Evolutionary conservation across 2,797 vertebrate genomes (phyloP).

Genomic region (Macropus fuliginosus): DNA sequence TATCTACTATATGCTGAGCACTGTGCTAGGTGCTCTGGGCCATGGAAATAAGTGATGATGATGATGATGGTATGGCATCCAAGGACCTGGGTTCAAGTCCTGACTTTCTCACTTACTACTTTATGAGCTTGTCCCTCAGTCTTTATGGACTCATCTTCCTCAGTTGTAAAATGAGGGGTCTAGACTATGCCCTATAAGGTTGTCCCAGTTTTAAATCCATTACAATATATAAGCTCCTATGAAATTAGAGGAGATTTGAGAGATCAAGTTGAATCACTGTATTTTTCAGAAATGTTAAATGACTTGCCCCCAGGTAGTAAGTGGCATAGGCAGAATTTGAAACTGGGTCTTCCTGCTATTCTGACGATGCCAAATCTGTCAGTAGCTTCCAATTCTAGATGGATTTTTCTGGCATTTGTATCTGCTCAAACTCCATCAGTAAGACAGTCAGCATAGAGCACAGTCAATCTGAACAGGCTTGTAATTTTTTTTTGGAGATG

Average conservation of each 20-base stretch:
- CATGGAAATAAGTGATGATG: not conserved
- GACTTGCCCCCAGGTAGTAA: not conserved
- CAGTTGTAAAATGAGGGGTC: not conserved
- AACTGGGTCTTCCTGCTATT: not conserved
- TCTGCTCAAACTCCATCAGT: slow-evolving; percentile 23
- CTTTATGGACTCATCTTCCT: not conserved
- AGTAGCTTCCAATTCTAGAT: not conserved
- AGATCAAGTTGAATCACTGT: not conserved
- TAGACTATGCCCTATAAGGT: not conserved
- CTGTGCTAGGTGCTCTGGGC: not conserved
- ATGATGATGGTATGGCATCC: not conserved
- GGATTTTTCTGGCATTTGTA: slow-evolving; percentile 7
- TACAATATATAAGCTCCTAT: not conserved
- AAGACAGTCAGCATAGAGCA: slow-evolving; percentile 27
- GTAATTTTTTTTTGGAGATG: slow-evolving; percentile 29
- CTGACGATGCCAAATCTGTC: not conserved
- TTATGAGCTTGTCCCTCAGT: not conserved
- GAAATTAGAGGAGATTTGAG: not conserved
- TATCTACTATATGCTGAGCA: not conserved
- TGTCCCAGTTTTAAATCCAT: not conserved
- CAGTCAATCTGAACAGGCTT: not conserved
- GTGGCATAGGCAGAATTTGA: not conserved
- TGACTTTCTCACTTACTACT: not conserved
- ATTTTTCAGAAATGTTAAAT: not conserved
- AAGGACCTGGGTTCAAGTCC: not conserved